phyloP scores from a whole-genome alignment of 2,113 vertebrate species.

The Chaetorhynchus papuensis region DNA sequence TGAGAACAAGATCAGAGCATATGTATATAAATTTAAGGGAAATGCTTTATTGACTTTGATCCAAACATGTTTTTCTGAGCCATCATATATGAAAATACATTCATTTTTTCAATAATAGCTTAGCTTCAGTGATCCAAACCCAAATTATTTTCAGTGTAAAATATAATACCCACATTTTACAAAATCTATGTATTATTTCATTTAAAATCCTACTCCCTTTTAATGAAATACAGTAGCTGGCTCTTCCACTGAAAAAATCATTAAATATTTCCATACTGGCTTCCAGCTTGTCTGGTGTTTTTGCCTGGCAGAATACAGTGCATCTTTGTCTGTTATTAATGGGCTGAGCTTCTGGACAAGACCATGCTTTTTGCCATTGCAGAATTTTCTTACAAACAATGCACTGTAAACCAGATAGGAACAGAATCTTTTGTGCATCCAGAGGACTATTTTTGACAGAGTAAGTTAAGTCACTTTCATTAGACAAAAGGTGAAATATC shows the following conservation, averaged over 20 bases:
- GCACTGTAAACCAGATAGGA: not conserved
- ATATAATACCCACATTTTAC: not conserved
- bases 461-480: not conserved
- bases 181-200: not conserved
- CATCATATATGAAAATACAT: not conserved
- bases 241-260: conserved; percentile 39
- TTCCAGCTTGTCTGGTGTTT: conserved; percentile 61
- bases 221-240: conserved; percentile 59
- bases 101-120: not conserved
- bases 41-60: not conserved
- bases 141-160: conserved; percentile 19
- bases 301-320: conserved; percentile 64
- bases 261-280: conserved; percentile 69
- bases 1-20: not conserved
- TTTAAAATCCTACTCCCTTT: conserved; percentile 16
- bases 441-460: not conserved
- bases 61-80: not conserved
- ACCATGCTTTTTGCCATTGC: conserved; percentile 1
- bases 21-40: not conserved
- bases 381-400: conserved; percentile 2
- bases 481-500: not conserved
- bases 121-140: not conserved
- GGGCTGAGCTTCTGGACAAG: conserved; percentile 47
- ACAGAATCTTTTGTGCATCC: not conserved
- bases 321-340: conserved; percentile 69